Evolutionary conservation across 2,113 vertebrate genomes (phyloP).

Genomic region (Anarrhichthys ocellatus): DNA sequence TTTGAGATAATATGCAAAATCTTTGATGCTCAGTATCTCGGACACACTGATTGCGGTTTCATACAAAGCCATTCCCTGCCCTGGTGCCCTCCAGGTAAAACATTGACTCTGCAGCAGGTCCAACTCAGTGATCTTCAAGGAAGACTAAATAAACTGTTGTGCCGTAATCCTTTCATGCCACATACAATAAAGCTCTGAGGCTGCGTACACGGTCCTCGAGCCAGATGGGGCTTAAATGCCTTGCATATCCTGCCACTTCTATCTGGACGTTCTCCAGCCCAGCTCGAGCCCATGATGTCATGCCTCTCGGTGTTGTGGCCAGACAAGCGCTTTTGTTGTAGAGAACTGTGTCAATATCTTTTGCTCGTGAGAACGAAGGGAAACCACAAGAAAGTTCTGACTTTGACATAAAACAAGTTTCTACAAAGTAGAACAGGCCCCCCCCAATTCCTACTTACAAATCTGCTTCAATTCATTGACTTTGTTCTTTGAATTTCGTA

Average conservation of each 20-base stretch:
- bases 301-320: constrained; percentile 49
- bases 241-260: constrained; percentile 69
- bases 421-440: constrained; percentile 32
- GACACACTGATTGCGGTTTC: neutral
- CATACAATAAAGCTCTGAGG: constrained; percentile 53
- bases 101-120: constrained; percentile 45
- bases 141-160: constrained; percentile 48
- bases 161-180: constrained; percentile 55
- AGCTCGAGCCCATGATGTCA: constrained; percentile 57
- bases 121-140: constrained; percentile 60
- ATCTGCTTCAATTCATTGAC: constrained; percentile 53
- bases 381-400: constrained; percentile 52
- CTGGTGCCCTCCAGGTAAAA: constrained; percentile 46
- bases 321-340: constrained; percentile 28
- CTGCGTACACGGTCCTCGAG: constrained; percentile 49
- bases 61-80: constrained; percentile 7
- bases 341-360: constrained; percentile 25
- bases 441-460: constrained; percentile 51
- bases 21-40: constrained; percentile 3
- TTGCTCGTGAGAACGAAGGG: constrained; percentile 19
- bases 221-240: constrained; percentile 66
- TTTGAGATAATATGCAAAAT: neutral
- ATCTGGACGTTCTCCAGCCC: constrained; percentile 66
- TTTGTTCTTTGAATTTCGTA: constrained; percentile 46
- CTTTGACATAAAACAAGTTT: constrained; percentile 46